These are phyloP conservation scores for Chelon auratus DNA, from an alignment of 2,797 vertebrate species.

Conservation along the genomic window DNA sequence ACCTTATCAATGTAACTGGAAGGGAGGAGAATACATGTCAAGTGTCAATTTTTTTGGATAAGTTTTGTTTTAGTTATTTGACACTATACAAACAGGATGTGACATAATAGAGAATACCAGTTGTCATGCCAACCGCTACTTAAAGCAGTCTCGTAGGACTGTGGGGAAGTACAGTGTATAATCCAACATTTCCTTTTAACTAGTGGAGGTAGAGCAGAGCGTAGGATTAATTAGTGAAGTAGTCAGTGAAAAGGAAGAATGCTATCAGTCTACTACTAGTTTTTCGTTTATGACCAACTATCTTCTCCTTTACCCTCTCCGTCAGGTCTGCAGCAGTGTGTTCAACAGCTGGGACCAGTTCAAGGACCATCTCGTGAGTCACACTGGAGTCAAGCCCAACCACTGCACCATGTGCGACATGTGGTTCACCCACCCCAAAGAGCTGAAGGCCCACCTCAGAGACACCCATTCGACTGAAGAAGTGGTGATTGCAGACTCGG, in stretches of 20 bases:
- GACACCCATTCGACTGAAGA: slow-evolving; percentile 87
- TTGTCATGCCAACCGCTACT: too few species aligned
- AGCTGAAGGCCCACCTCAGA: slow-evolving; percentile 90
- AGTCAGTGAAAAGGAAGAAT: background rate
- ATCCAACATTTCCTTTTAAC: too few species aligned
- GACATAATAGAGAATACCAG: too few species aligned
- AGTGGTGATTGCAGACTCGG: slow-evolving; percentile 84
- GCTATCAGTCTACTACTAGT: background rate
- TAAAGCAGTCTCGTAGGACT: too few species aligned
- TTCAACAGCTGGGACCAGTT: slow-evolving; percentile 99
- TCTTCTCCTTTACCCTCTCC: slow-evolving; percentile 9
- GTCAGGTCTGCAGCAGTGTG: slow-evolving; percentile 95
- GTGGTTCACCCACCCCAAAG: slow-evolving; percentile 96
- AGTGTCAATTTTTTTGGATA: too few species aligned
- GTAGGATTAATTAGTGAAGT: too few species aligned
- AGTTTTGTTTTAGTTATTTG: too few species aligned
- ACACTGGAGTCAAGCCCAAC: slow-evolving; percentile 97
- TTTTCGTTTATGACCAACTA: background rate
- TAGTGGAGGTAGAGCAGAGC: too few species aligned
- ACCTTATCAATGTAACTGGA: too few species aligned
- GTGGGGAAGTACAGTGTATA: too few species aligned
- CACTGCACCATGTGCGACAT: slow-evolving; percentile 97
- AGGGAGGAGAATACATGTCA: too few species aligned
- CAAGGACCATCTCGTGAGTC: slow-evolving; percentile 96
- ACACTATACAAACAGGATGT: too few species aligned